Base-by-base conservation (phyloP, 2,113 vertebrate genomes). In the Malurus alboscapulatus region DNA sequence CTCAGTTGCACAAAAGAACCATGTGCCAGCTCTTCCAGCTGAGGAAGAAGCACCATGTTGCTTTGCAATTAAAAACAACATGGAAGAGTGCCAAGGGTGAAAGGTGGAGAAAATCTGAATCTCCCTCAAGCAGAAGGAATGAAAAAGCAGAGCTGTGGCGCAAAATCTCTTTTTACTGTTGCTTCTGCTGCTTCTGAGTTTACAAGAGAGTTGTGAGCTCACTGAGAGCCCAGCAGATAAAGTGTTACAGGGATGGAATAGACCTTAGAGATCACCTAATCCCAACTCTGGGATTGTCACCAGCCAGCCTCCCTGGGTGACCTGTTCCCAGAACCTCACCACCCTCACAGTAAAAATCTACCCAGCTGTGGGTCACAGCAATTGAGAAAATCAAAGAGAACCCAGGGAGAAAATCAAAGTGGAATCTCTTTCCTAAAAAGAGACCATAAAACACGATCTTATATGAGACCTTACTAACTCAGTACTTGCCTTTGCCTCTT, bases 41-140 rank as follows among this genome's bases (percentile, higher is more conserved):
- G 75, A 91, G 78, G 76, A 91, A 92, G 95, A 95, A 90, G 75
- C 93, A 95, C 72, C 93, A 88, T 75, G 48, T 85, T 94, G 94
- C 91, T 93, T 92, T 80, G 88, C 96, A 97, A 96, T 96, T 97
- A 97, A 90, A 94, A 96, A 90, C 77, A 87, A 77, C 67, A 5
- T 40, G 65, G 90, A 93, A 90, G 67, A 95, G 9, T 87, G 94
- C 95, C 97, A 97, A 93, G 62, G 95, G 94, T 85, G 84, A 96
- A 96, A 96, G 91, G 89, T 86, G 58, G 96, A 94, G 89, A 91
- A 96, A 95, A 94, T 91, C 54, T 83, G 68, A 34, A 66, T 29
- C 38, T 34, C 27, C 47, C 84, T 92, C 82, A 27, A 77, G 40
- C 42, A 87, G 63, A 63, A 86, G 54, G 55, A 91, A 67, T 17